These are phyloP conservation scores for Drosophila pseudotakahashii DNA, from an alignment of 2,888 invertebrate species.

Conservation along the genomic window DNA sequence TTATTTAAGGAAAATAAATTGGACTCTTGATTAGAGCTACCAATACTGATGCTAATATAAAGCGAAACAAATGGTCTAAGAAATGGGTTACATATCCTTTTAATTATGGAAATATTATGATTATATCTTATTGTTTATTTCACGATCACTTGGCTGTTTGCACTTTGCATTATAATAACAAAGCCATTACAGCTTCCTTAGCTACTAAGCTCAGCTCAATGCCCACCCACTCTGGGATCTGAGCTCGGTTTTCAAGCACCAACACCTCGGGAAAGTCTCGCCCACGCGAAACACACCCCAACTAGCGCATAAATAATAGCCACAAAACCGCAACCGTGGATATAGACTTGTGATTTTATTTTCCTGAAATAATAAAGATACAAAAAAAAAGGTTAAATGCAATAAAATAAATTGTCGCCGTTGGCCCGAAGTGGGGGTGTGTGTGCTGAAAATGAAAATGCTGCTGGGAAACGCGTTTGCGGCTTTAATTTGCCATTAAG, in stretches of 20 bases:
- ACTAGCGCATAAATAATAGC: slow-evolving; percentile 65
- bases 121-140: background rate
- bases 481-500: slow-evolving; percentile 77
- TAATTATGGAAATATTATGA: background rate
- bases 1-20: slow-evolving; percentile 46
- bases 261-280: slow-evolving; percentile 17
- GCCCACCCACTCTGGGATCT: background rate
- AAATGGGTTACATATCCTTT: background rate
- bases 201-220: background rate
- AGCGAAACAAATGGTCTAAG: background rate
- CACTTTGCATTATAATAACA: background rate
- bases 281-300: slow-evolving; percentile 43
- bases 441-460: slow-evolving; percentile 7
- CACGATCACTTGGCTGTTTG: background rate
- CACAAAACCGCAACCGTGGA: slow-evolving; percentile 64
- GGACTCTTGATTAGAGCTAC: slow-evolving; percentile 28
- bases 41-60: background rate
- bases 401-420: slow-evolving; percentile 35
- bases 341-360: slow-evolving; percentile 56
- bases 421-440: slow-evolving; percentile 15
- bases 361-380: slow-evolving; percentile 49
- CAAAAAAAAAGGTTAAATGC: slow-evolving; percentile 18
- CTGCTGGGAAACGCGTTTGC: slow-evolving; percentile 63
- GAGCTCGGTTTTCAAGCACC: slow-evolving; percentile 14
- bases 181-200: background rate